Conservation (phyloP, 2,888 invertebrate genomes). For the Drosophila subsilvestris region DNA sequence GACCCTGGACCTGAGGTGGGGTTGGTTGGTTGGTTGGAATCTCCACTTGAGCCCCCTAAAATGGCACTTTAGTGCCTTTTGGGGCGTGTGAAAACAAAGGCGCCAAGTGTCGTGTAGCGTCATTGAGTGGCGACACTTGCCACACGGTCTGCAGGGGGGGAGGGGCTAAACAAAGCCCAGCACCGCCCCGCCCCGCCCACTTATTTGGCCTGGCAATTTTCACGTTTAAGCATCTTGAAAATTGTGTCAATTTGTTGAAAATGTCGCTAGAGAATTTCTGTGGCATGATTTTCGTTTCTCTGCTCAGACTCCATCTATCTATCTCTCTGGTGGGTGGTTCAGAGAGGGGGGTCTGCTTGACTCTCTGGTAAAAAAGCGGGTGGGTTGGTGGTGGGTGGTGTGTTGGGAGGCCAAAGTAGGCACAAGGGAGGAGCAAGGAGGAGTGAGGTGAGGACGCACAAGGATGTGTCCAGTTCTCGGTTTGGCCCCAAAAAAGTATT, state of each 20-base stretch:
- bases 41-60: slow-evolving; percentile 81
- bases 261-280: slow-evolving; percentile 77
- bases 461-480: slow-evolving; percentile 24
- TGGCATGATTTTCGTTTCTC: slow-evolving; percentile 69
- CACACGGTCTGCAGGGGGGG: slow-evolving; percentile 1
- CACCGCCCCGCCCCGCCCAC: not conserved
- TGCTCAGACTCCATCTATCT: not conserved
- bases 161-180: not conserved
- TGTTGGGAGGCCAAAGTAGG: slow-evolving; percentile 18
- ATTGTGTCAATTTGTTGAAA: slow-evolving; percentile 81
- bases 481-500: slow-evolving; percentile 50
- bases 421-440: slow-evolving; percentile 16
- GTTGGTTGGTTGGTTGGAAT: slow-evolving; percentile 31
- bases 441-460: slow-evolving; percentile 1
- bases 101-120: slow-evolving; percentile 76
- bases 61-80: slow-evolving; percentile 82
- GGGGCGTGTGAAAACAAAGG: slow-evolving; percentile 77
- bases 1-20: slow-evolving; percentile 5
- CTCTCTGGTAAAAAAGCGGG: not conserved
- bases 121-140: slow-evolving; percentile 69
- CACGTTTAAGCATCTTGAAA: slow-evolving; percentile 75
- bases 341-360: not conserved
- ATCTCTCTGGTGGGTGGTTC: not conserved
- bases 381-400: too few species aligned
- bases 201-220: slow-evolving; percentile 58